Evolutionary conservation across 2,797 vertebrate species (phyloP), one percentile per base, ranked within the genome.

Genomic region (Xyrichtys novacula): DNA sequence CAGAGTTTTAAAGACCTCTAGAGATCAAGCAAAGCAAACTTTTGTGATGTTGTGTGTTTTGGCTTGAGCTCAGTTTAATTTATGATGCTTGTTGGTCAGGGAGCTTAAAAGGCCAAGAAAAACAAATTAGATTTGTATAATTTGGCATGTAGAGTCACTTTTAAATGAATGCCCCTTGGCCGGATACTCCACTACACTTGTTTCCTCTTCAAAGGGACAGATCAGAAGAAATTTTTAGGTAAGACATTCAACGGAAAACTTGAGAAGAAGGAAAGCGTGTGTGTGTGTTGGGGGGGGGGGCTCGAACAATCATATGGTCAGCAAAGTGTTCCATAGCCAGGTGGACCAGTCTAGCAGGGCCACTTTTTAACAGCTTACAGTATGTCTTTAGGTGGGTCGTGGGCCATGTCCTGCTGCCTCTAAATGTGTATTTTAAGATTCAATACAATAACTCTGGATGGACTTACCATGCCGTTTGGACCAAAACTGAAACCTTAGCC

Each of bases 91-190:
- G 56, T 55, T 75, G 60, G 59, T 77, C 15, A 39, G 25, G 44
- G 32, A 54, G 74, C 53, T 71, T 28, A 55, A 59, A 72, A 65
- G 64, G 52, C 76, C 16, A 36, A 20, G 61, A 71, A 39, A 65
- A 76, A 59, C 52, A 64, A 83, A 71, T 49, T 26, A 38, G 38
- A 68, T 64, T 60, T 82, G 66, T 80, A 44, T 76, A 48, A 55
- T 67, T 83, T 83, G 81, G 78, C 80, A 10, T 70, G 76, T 17
- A 6, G 15, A 31, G 20, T 67, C 58, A 6, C 32, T 62, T 81
- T 74, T 36, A 67, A 79, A 65, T 82, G 7, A 71, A 57, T 64
- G 4, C 25, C 29, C 63, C 16, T 59, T 71, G 82, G 62, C 72
- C 60, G 31, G 22, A 63, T 3, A n/a, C 19, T 43, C 46, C 5